phyloP scores from a whole-genome alignment of 2,888 invertebrate species.

The Cephus runcator region DNA sequence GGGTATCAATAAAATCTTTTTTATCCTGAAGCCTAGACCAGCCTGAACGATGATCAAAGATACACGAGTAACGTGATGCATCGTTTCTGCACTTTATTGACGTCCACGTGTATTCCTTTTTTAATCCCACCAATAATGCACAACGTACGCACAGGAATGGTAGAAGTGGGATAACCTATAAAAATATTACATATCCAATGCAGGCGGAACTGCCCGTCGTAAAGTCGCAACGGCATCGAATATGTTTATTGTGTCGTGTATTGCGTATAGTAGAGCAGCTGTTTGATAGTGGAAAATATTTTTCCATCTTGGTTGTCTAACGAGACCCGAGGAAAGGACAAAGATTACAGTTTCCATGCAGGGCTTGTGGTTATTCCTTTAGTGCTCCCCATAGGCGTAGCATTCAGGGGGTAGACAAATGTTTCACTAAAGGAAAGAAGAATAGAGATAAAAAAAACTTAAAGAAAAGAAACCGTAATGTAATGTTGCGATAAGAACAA shows the following conservation, averaged over 20 bases:
- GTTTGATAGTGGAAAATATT: background rate
- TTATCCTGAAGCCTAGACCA: background rate
- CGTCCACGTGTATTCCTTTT: background rate
- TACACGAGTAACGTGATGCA: background rate
- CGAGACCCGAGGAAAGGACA: background rate
- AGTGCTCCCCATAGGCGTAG: background rate
- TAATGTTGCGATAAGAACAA: background rate
- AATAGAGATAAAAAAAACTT: background rate
- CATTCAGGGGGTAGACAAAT: background rate
- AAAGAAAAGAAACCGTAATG: background rate
- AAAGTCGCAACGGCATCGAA: background rate
- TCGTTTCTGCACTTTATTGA: background rate
- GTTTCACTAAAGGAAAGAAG: background rate
- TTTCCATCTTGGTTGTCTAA: background rate
- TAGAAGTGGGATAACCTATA: background rate
- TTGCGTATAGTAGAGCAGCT: background rate
- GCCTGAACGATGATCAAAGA: background rate
- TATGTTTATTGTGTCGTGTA: background rate
- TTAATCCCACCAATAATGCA: background rate
- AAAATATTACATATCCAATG: background rate
- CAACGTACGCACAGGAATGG: background rate
- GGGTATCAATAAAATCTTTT: background rate
- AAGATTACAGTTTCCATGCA: background rate
- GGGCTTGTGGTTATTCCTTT: background rate
- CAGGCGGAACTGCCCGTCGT: background rate